phyloP scores from a whole-genome alignment of 2,113 vertebrate genomes.

The Thunnus thynnus region DNA sequence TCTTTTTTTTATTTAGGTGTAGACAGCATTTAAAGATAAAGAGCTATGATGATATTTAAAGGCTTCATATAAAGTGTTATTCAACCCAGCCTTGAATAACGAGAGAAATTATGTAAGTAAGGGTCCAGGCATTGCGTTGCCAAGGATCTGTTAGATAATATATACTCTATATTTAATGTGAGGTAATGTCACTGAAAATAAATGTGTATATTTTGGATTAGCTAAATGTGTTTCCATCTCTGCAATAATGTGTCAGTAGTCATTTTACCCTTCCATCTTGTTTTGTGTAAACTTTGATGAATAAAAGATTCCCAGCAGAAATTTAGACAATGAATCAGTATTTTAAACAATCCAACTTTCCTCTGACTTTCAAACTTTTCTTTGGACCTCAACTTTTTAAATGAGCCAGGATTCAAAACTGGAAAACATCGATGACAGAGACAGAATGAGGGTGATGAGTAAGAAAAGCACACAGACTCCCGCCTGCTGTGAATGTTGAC shows the following conservation, averaged over 20 bases:
- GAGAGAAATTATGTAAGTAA: conserved; percentile 2
- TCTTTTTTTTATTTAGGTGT: no score
- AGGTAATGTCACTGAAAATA: neutral
- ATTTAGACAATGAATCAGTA: conserved; percentile 30
- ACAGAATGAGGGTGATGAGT: conserved; percentile 55
- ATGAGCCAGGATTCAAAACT: conserved; percentile 42
- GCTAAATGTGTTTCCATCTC: conserved; percentile 30
- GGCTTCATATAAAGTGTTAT: neutral
- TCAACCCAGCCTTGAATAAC: conserved; percentile 4
- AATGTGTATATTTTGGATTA: conserved; percentile 50
- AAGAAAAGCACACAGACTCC: conserved; percentile 30
- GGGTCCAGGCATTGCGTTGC: no score
- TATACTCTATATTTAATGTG: no score
- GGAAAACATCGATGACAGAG: conserved; percentile 49
- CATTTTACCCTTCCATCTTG: conserved; percentile 15
- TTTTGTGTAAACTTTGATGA: conserved; percentile 54
- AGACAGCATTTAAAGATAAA: no score
- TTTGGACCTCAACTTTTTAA: conserved; percentile 31
- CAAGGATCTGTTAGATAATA: no score
- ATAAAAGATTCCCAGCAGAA: conserved; percentile 24
- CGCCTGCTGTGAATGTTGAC: conserved; percentile 61
- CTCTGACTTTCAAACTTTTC: conserved; percentile 46
- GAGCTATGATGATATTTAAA: conserved; percentile 1
- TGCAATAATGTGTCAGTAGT: conserved; percentile 21
- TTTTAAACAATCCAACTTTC: conserved; percentile 37